Base-by-base conservation (phyloP, 2,113 vertebrate genomes). In the Nycticorax nycticorax region DNA sequence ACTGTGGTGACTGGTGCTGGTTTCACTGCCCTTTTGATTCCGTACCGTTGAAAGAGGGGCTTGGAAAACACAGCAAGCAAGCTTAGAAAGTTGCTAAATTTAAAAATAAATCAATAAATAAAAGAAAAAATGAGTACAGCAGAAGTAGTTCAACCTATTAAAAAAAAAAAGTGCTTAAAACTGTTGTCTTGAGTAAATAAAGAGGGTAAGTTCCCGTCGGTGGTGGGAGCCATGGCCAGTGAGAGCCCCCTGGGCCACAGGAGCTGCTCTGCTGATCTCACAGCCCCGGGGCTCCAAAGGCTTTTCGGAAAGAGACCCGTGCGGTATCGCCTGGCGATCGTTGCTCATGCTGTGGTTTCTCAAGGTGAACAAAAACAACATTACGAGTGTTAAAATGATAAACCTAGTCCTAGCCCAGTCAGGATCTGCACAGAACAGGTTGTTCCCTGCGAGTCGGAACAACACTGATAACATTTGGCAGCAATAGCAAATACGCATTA, bases 401-500 rank as follows among this genome's bases (percentile, higher is more conserved):
- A 95, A 89, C 81, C 45, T 39, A 69, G 92, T 85, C 80, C 68
- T 66, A 85, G 47, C 48, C n/a, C 62, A 50, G 86, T 39, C 92
- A 87, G 78, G 86, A 94, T 87, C 76, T 0, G 2, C 75, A 28
- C 1, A 3, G 95, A 96, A 96, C 96, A 95, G 95, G 84, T 96
- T 95, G 89, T 97, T 95, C 95, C 89, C 64, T 92, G 71, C 3
- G 7, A 95, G 86, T 86, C 9, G 8, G 89, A 95, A 94, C 93
- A 94, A 32, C 33, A 6, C 94, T 88, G 84, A 96, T 97, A 96
- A 95, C 78, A 52, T 89, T 94, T 97, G 94, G 90, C 96, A 97
- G 88, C 72, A 96, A 71, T 78, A 93, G 71, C 84, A 96, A 96
- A 94, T 93, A 64, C 15, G 0, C 33, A 32, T 88, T 97, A 86